These are phyloP conservation scores for Nesogale talazaci DNA, from an alignment of 2,113 vertebrate genomes.

Conservation along the genomic window DNA sequence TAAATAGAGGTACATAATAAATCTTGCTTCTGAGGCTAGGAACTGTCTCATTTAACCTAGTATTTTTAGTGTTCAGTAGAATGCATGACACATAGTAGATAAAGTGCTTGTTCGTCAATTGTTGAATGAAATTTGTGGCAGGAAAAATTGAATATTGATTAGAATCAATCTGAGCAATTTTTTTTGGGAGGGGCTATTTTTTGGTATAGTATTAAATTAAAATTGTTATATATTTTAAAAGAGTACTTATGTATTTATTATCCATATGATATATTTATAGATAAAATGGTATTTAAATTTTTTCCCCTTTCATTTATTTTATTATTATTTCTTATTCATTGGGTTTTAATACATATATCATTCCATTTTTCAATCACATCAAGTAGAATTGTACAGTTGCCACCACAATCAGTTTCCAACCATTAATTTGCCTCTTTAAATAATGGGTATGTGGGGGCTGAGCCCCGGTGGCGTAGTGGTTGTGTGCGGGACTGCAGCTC, in stretches of 20 bases:
- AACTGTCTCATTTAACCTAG: neutral
- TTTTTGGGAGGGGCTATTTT: neutral
- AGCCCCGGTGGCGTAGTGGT: no score
- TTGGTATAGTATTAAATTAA: neutral
- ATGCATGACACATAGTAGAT: neutral
- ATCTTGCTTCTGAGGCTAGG: neutral
- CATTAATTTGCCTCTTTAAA: no score
- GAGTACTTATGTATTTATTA: slow-evolving; percentile 22
- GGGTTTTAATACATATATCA: no score
- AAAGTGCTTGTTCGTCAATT: neutral
- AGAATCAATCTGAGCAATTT: slow-evolving; percentile 6
- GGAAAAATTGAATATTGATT: neutral
- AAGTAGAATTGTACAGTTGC: no score
- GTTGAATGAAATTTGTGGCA: slow-evolving; percentile 10
- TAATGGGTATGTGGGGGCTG: neutral
- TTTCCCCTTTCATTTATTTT: neutral
- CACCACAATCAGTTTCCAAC: no score
- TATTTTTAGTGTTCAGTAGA: neutral
- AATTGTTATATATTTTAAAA: neutral
- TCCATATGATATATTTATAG: neutral
- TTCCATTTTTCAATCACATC: no score
- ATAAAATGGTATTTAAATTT: slow-evolving; percentile 19
- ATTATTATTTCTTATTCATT: no score
- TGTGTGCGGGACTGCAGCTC: no score
- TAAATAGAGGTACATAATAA: no score